Percentiles rank a stretch among this genome's conserved stretches.
Conservation (phyloP, 2,113 vertebrate species). For the Thermophis baileyi region DNA sequence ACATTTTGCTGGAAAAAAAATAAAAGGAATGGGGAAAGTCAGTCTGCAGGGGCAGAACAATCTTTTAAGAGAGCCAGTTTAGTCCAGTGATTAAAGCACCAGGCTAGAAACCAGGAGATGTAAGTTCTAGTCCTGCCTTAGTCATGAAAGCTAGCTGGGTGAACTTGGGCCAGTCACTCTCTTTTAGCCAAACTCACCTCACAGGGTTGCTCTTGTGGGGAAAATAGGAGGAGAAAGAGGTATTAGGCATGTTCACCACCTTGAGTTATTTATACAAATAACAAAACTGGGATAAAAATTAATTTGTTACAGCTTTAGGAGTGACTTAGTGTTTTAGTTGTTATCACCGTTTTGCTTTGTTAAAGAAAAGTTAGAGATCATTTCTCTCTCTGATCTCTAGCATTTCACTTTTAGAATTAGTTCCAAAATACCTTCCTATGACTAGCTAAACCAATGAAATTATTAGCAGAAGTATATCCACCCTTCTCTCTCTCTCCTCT, state of each 20-base stretch:
- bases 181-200: background rate
- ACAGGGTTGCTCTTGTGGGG: background rate
- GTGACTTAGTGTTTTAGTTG: background rate
- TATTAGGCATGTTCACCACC: background rate
- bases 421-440: background rate
- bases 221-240: background rate
- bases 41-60: background rate
- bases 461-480: background rate
- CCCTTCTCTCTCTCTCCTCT: background rate
- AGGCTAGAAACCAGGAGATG: background rate
- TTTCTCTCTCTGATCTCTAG: background rate
- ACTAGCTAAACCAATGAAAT: background rate
- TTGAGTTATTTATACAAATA: background rate
- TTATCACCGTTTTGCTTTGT: background rate
- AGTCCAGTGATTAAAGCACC: background rate
- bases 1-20: background rate
- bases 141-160: background rate
- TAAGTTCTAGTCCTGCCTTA: background rate
- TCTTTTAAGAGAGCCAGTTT: background rate
- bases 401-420: background rate
- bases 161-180: background rate
- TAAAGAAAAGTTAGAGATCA: background rate
- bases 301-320: background rate
- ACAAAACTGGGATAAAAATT: background rate
- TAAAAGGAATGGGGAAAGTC: background rate